Evolutionary conservation across 2,113 vertebrate genomes (phyloP).

Genomic region (Dipodomys spectabilis): DNA sequence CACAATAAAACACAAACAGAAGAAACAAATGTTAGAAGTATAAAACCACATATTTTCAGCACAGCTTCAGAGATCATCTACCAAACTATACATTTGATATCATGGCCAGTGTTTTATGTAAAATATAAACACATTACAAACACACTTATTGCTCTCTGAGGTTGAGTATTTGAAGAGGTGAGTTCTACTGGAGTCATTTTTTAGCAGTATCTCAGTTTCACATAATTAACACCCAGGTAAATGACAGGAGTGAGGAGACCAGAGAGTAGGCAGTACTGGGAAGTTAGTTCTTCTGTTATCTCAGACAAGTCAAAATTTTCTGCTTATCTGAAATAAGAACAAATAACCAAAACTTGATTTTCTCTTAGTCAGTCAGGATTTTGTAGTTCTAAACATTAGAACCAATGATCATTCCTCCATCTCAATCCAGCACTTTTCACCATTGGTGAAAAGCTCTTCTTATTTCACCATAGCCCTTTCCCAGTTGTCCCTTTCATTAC

Average conservation of each 20-base stretch:
- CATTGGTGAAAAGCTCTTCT: neutral
- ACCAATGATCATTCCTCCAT: neutral
- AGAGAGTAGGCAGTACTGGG: neutral
- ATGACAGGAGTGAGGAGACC: neutral
- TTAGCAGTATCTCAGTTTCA: neutral
- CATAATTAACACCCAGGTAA: neutral
- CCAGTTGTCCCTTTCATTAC: neutral
- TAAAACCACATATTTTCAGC: neutral
- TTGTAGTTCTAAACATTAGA: neutral
- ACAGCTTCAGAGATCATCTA: neutral
- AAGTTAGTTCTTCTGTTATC: neutral
- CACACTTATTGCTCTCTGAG: neutral
- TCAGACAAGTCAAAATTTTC: neutral
- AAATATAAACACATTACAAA: neutral
- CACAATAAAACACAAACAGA: constrained; percentile 51
- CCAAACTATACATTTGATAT: neutral
- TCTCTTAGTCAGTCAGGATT: neutral
- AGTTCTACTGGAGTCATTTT: neutral
- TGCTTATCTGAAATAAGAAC: neutral
- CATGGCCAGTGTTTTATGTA: neutral
- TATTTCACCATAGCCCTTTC: neutral
- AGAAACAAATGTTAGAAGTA: neutral
- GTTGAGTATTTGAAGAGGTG: neutral
- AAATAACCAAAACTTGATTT: neutral
- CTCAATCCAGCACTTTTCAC: fast-evolving